A percentile compares a stretch with the other conserved stretches of the same genome.
phyloP scores from a whole-genome alignment of 2,113 vertebrate species.

The Oostethus manadensis region DNA sequence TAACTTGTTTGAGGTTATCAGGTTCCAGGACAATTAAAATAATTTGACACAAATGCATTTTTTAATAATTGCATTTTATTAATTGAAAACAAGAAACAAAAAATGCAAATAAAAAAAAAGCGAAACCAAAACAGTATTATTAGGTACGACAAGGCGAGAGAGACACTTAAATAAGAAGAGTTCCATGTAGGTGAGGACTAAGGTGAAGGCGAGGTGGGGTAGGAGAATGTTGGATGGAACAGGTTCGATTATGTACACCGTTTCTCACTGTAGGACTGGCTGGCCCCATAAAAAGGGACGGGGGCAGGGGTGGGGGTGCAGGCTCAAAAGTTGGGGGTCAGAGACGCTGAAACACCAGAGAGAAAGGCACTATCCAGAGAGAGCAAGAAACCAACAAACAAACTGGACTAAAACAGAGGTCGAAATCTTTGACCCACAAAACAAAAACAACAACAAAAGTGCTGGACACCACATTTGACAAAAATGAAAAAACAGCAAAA shows the following conservation, averaged over 20 bases:
- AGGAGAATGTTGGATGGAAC: conserved; percentile 18
- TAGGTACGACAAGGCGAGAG: conserved; percentile 68
- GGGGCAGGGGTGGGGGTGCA: conserved; percentile 3
- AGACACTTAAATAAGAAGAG: conserved; percentile 70
- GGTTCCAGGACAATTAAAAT: not conserved
- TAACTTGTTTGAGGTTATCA: too few species aligned
- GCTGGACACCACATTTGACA: conserved; percentile 53
- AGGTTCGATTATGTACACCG: conserved; percentile 54
- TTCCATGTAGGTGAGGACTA: conserved; percentile 60
- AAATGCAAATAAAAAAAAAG: conserved; percentile 46
- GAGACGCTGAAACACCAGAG: conserved; percentile 73
- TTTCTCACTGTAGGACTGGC: conserved; percentile 59
- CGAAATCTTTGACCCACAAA: conserved; percentile 38
- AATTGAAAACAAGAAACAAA: conserved; percentile 66
- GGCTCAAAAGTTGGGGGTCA: conserved; percentile 63
- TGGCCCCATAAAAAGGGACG: conserved; percentile 24
- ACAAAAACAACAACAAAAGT: conserved; percentile 44
- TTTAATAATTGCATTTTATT: conserved; percentile 77
- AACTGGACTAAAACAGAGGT: conserved; percentile 25
- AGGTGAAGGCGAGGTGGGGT: conserved; percentile 40
- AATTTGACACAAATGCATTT: conserved; percentile 20
- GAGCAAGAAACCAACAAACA: conserved; percentile 53
- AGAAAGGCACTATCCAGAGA: conserved; percentile 81
- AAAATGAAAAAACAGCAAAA: conserved; percentile 4
- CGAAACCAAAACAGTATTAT: conserved; percentile 57